Conservation (phyloP, 2,888 invertebrate species). For the Gymnosoma rotundatum region DNA sequence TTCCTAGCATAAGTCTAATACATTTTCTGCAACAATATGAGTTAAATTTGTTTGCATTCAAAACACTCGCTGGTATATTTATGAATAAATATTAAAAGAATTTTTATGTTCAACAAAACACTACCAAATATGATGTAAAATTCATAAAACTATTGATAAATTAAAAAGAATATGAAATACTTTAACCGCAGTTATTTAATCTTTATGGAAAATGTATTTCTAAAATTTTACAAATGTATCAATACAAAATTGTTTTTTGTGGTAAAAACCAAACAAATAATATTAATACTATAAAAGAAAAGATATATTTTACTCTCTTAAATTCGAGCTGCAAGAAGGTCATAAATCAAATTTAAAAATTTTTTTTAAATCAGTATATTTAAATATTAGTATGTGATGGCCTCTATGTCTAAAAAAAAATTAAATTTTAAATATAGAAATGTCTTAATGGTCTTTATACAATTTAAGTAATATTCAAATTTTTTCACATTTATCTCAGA, state of each 20-base stretch:
- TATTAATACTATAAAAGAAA: background rate
- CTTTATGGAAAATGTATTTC: slow-evolving; percentile 17
- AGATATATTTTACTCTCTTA: background rate
- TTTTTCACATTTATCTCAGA: too few relatives aligned
- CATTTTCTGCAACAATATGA: too few relatives aligned
- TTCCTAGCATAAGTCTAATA: too few relatives aligned
- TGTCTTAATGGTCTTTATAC: too few relatives aligned
- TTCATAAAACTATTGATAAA: slow-evolving; percentile 53
- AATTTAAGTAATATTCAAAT: too few relatives aligned
- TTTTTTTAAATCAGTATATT: too few relatives aligned
- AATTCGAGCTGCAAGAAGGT: background rate
- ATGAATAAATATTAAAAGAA: slow-evolving; percentile 16
- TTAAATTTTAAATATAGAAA: too few relatives aligned
- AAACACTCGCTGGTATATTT: slow-evolving; percentile 14
- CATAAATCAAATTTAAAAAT: too few relatives aligned
- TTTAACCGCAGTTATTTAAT: slow-evolving; percentile 54
- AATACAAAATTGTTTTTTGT: slow-evolving; percentile 39
- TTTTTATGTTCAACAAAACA: slow-evolving; percentile 24
- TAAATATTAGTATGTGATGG: too few relatives aligned
- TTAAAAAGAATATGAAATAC: slow-evolving; percentile 31
- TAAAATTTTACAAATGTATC: slow-evolving; percentile 12
- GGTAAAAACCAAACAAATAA: slow-evolving; percentile 10
- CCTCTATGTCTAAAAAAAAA: too few relatives aligned
- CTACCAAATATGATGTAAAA: slow-evolving; percentile 28
- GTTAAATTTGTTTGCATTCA: background rate